A percentile compares a stretch with the other conserved stretches of the same genome.
Evolutionary conservation across 2,113 vertebrate species (phyloP).

Genomic region (Lamprotornis superbus): DNA sequence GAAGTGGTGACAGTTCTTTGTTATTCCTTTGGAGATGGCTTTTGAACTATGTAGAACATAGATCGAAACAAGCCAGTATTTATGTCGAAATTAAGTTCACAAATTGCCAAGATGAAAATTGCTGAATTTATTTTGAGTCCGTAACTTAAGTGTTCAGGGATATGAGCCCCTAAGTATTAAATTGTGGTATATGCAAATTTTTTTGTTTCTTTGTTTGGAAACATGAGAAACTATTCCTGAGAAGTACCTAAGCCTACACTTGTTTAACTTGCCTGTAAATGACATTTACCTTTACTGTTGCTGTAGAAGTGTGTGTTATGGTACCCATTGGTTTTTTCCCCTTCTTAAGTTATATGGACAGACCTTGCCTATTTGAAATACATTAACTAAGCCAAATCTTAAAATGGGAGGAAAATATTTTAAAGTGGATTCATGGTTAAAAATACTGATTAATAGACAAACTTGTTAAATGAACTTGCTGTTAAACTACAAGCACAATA

Average conservation of each 20-base stretch:
- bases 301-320: background rate
- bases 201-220: background rate
- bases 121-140: background rate
- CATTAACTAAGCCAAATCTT: background rate
- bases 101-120: background rate
- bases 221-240: background rate
- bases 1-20: background rate
- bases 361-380: background rate
- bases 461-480: background rate
- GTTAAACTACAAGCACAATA: background rate
- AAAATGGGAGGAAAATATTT: background rate
- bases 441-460: background rate
- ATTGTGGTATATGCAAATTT: background rate
- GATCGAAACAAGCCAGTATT: background rate
- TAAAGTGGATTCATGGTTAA: background rate
- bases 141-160: background rate
- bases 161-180: background rate
- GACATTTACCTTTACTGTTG: background rate
- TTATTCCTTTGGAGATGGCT: background rate
- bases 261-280: background rate
- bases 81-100: background rate
- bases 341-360: background rate
- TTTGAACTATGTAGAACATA: background rate
- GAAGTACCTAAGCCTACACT: background rate
- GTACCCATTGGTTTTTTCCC: accelerated